Evolutionary conservation across 2,113 vertebrate genomes (phyloP), one percentile per base, ranked within the genome.

Genomic region (Toxotes chatareus): DNA sequence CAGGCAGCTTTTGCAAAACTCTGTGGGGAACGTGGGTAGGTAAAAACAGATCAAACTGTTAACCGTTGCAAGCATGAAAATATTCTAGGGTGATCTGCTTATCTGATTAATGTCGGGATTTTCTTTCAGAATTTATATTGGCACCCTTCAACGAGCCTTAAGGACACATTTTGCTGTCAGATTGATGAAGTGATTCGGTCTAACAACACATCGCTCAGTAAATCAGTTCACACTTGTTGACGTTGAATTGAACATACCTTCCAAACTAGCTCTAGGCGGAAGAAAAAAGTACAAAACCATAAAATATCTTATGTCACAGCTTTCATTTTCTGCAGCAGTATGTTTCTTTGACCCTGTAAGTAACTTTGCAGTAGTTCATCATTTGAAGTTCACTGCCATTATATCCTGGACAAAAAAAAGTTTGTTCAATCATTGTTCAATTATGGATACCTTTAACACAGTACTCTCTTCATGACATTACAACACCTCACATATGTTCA

Each of bases 151-250:
- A 62, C 7, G 40, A 74, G 75, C 67, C 85, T 70, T 10, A n/a
- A 49, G n/a, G 77, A 69, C 74, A 42, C 42, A 69, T 44, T 56
- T 67, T 23, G n/a, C 38, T 56, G 16, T 62, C 51, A 79, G 51
- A 46, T 7, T 74, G 55, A 62, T 67, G 32, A 74, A 34, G 32
- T 73, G 56, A 57, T 79, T 17, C 11, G 19, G 16, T 53, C 17
- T 55, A 10, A 44, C 34, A 42, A 19, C 0, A n/a, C 21, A 42
- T 13, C 44, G 36, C 44, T 49, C 51, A 21, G 21, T 67, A 80
- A 87, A 77, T 83, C 61, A 61, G 12, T 51, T 77, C 49, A 8
- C 8, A 47, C 32, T 19, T 79, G 32, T 47, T 60, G 62, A 49
- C 10, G 11, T 70, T 53, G 34, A 78, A 66, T 65, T 65, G 23